Percentiles rank a stretch among this genome's conserved stretches.
These are phyloP conservation scores for Fabriciana adippe DNA, from an alignment of 2,888 invertebrate species.

Conservation along the genomic window DNA sequence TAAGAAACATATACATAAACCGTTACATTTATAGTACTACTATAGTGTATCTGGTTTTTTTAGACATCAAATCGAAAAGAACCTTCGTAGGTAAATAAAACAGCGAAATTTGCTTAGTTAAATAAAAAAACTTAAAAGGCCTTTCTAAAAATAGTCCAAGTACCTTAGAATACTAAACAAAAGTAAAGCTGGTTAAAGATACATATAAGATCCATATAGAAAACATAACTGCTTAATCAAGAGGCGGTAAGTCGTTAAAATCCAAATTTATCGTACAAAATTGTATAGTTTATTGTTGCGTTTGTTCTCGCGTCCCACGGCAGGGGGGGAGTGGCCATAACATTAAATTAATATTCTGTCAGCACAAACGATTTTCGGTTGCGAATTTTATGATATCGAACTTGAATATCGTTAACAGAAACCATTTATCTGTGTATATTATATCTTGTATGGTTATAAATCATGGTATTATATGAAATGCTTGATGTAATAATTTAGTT, in stretches of 20 bases:
- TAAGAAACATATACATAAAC: too few relatives aligned
- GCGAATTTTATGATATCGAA: constrained; percentile 65
- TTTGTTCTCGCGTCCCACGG: constrained; percentile 61
- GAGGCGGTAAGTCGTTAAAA: constrained; percentile 57
- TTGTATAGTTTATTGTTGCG: constrained; percentile 63
- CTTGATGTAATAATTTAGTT: constrained; percentile 17
- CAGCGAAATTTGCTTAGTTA: too few relatives aligned
- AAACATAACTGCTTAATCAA: constrained; percentile 58
- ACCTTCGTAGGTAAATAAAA: too few relatives aligned
- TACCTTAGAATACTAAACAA: too few relatives aligned
- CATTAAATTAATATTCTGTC: constrained; percentile 78
- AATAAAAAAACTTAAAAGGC: too few relatives aligned
- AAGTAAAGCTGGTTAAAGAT: not conserved
- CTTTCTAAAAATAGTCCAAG: too few relatives aligned
- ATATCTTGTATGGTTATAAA: constrained; percentile 29
- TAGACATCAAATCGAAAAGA: too few relatives aligned
- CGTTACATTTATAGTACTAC: too few relatives aligned
- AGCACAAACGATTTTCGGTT: constrained; percentile 66
- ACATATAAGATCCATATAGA: constrained; percentile 38
- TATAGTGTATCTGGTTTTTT: too few relatives aligned
- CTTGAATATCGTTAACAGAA: constrained; percentile 38
- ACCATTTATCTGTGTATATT: constrained; percentile 35
- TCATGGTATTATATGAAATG: constrained; percentile 26
- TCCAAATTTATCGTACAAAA: constrained; percentile 64
- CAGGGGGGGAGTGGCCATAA: constrained; percentile 61